These are phyloP conservation scores for Chrysina gloriosa DNA, from an alignment of 2,888 invertebrate genomes.

Conservation along the genomic window DNA sequence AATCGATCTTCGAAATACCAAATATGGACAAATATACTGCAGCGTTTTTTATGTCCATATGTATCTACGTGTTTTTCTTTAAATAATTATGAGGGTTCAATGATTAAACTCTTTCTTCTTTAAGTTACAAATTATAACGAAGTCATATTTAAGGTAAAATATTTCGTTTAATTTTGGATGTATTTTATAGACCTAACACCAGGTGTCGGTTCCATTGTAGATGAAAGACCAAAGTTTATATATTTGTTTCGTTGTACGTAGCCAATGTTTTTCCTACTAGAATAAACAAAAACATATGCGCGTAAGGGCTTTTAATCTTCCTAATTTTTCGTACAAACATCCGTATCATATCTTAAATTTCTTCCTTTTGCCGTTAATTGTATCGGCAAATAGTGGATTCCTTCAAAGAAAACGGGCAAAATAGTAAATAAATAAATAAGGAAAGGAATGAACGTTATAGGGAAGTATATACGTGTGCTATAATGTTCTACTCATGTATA, in stretches of 20 bases:
- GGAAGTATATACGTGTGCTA: neutral
- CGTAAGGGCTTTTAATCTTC: conserved; percentile 38
- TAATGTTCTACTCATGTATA: conserved; percentile 9
- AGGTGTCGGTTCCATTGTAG: neutral
- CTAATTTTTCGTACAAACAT: conserved; percentile 39
- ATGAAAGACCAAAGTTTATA: neutral
- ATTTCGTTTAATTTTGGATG: too few relatives aligned
- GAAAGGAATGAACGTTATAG: neutral
- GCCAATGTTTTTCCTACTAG: neutral
- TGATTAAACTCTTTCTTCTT: too few relatives aligned
- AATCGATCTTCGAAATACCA: too few relatives aligned
- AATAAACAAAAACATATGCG: conserved; percentile 23
- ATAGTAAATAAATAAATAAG: neutral
- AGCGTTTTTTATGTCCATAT: too few relatives aligned
- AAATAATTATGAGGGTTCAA: too few relatives aligned
- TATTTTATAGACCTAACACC: neutral
- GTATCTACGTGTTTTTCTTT: too few relatives aligned
- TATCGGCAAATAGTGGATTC: conserved; percentile 16
- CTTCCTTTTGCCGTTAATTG: conserved; percentile 39
- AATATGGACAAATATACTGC: too few relatives aligned
- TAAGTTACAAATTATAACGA: too few relatives aligned
- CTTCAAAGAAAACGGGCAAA: conserved; percentile 21
- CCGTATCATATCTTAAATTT: conserved; percentile 32
- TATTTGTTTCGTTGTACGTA: conserved; percentile 15
- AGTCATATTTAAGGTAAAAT: too few relatives aligned